These are phyloP conservation scores for Ormyrus rosae DNA, from an alignment of 2,888 invertebrate genomes.

Conservation along the genomic window DNA sequence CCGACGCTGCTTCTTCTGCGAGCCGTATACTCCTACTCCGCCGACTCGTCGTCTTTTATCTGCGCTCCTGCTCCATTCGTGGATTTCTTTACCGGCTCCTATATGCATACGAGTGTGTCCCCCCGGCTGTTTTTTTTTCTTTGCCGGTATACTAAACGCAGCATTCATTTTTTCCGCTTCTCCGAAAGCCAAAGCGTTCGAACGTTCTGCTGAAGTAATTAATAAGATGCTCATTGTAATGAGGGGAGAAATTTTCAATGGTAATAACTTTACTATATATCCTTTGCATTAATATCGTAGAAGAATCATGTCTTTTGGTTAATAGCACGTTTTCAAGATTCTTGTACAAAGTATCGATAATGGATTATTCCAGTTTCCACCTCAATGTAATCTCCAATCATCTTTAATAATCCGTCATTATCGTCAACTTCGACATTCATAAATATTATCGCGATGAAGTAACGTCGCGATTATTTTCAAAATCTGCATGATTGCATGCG, in stretches of 20 bases:
- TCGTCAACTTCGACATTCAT: background rate
- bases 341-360: slow-evolving; percentile 20
- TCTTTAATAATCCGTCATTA: slow-evolving; percentile 18
- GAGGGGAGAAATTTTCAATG: no score
- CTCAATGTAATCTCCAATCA: slow-evolving; percentile 14
- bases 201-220: no score
- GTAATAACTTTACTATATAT: no score
- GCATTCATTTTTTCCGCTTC: no score
- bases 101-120: no score
- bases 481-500: no score
- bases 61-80: background rate
- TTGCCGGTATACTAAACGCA: no score
- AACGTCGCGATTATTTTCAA: background rate
- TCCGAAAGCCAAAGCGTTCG: no score
- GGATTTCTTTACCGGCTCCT: no score
- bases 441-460: background rate
- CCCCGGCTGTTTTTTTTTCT: no score
- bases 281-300: background rate
- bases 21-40: background rate
- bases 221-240: no score
- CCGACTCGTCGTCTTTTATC: slow-evolving; percentile 9
- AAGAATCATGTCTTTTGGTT: background rate
- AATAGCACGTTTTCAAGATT: slow-evolving; percentile 15
- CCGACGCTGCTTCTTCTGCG: background rate
- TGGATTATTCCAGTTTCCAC: slow-evolving; percentile 6